Evolutionary conservation across 2,797 vertebrate genomes (phyloP).

Genomic region (Pseudocheirus occidentalis): DNA sequence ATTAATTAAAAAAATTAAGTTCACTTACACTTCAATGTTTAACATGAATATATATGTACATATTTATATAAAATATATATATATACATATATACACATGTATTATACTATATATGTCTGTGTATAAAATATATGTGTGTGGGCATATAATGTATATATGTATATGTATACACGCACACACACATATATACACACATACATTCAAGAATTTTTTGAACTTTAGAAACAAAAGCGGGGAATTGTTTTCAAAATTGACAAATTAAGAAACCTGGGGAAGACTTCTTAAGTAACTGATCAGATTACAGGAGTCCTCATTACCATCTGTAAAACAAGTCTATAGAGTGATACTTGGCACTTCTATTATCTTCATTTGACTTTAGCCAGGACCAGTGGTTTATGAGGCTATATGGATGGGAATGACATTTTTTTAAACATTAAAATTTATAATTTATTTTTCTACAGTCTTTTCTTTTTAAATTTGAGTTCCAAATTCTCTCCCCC

Average conservation of each 20-base stretch:
- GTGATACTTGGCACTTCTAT: slow-evolving; percentile 64
- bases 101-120: too few species aligned
- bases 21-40: background rate
- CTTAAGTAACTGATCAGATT: slow-evolving; percentile 50
- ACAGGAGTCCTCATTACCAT: slow-evolving; percentile 55
- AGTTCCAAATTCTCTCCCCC: too few species aligned
- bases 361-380: slow-evolving; percentile 69
- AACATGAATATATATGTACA: background rate
- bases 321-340: slow-evolving; percentile 68
- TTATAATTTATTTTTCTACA: too few species aligned
- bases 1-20: background rate
- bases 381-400: slow-evolving; percentile 28
- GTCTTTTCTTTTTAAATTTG: background rate
- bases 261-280: background rate
- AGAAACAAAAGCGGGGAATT: background rate
- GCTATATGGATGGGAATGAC: slow-evolving; percentile 62
- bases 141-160: too few species aligned
- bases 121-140: too few species aligned
- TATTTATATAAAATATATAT: too few species aligned
- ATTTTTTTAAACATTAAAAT: background rate
- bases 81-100: too few species aligned
- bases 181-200: too few species aligned
- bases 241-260: background rate
- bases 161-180: too few species aligned
- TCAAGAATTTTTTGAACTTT: background rate